Percentiles rank a stretch among this genome's conserved stretches.
These are phyloP conservation scores for Cyclopterus lumpus DNA, from an alignment of 2,797 vertebrate species.

Conservation along the genomic window DNA sequence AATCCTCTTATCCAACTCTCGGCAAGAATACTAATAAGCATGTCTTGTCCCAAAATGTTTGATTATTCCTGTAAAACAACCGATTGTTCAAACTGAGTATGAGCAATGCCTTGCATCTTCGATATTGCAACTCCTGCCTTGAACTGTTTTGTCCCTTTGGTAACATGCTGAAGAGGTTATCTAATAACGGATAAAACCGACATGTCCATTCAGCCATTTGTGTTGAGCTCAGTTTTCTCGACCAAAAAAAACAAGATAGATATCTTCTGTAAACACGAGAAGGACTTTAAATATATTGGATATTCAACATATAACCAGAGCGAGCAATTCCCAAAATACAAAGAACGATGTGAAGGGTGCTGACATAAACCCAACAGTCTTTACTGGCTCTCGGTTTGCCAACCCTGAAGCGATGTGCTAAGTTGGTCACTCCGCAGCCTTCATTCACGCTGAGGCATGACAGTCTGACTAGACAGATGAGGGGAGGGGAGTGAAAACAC, in stretches of 20 bases:
- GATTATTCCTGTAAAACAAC: neutral
- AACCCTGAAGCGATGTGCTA: slow-evolving; percentile 56
- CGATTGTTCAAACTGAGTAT: neutral
- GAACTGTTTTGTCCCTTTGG: too few relatives aligned
- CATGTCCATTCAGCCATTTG: neutral
- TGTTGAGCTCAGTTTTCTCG: neutral
- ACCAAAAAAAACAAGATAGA: neutral
- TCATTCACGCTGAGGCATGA: slow-evolving; percentile 59
- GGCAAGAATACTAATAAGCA: neutral
- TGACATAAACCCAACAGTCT: slow-evolving; percentile 44
- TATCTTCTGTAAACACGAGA: neutral
- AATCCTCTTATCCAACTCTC: neutral
- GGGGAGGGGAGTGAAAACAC: slow-evolving; percentile 42
- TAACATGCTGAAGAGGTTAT: neutral
- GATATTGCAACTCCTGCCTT: neutral
- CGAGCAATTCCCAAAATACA: slow-evolving; percentile 17
- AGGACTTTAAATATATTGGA: slow-evolving; percentile 2
- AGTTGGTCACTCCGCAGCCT: slow-evolving; percentile 69
- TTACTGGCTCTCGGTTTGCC: slow-evolving; percentile 38
- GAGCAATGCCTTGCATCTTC: neutral
- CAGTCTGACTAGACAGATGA: slow-evolving; percentile 60
- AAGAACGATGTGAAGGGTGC: slow-evolving; percentile 13
- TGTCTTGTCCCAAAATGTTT: neutral
- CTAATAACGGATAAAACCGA: neutral
- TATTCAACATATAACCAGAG: slow-evolving; percentile 6